Conservation (phyloP, 2,888 invertebrate species). For the Theodoxus fluviatilis region DNA sequence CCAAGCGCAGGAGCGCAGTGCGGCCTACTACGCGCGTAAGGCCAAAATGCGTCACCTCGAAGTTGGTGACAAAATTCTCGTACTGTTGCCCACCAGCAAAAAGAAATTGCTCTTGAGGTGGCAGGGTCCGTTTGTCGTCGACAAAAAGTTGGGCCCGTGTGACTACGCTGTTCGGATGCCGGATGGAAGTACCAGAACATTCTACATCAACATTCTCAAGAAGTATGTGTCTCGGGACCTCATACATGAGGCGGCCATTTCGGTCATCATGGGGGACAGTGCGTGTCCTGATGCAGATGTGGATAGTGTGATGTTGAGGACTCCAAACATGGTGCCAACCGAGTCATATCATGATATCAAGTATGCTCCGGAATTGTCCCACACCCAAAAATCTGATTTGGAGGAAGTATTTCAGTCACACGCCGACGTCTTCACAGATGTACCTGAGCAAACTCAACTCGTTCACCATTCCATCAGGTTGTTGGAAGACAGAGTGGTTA, state of each 20-base stretch:
- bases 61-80: conserved; percentile 33
- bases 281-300: not conserved
- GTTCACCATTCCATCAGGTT: not conserved
- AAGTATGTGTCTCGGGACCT: too few species aligned
- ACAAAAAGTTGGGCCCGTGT: conserved; percentile 22
- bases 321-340: not conserved
- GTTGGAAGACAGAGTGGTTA: too few species aligned
- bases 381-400: not conserved
- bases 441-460: not conserved
- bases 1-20: conserved; percentile 24
- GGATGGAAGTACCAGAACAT: conserved; percentile 24
- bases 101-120: conserved; percentile 39
- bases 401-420: not conserved
- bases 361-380: not conserved
- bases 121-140: conserved; percentile 33
- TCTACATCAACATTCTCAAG: conserved; percentile 16
- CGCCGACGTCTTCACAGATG: not conserved
- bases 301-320: too few species aligned
- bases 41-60: conserved; percentile 27
- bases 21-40: conserved; percentile 33
- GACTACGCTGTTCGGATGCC: conserved; percentile 32
- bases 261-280: not conserved
- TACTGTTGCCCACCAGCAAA: conserved; percentile 36
- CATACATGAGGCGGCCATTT: too few species aligned
- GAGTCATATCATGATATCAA: not conserved